Evolutionary conservation across 1,140 invertebrate species (phyloP).

Genomic region (Heliconius nattereri): DNA sequence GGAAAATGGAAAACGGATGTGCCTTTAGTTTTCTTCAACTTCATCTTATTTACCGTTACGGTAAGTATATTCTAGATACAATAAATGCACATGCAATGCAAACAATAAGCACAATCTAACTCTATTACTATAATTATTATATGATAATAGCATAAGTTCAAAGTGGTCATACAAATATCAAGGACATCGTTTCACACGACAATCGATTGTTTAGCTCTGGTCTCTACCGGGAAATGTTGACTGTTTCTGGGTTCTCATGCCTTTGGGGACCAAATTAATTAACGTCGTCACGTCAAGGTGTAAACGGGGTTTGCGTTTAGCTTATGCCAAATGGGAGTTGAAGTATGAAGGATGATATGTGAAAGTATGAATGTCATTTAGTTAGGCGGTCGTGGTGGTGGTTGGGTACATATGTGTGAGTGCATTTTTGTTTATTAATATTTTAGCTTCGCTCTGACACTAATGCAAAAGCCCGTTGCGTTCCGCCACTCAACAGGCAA

Average conservation of each 20-base stretch:
- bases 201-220: conserved; percentile 2
- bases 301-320: conserved; percentile 13
- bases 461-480: no score
- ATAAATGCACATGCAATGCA: not conserved
- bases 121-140: not conserved
- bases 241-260: not conserved
- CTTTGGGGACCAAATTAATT: conserved; percentile 17
- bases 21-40: no score
- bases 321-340: conserved; percentile 44
- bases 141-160: conserved; percentile 3
- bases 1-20: no score
- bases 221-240: not conserved
- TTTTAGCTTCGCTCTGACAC: no score
- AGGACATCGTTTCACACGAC: not conserved
- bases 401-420: no score
- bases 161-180: not conserved
- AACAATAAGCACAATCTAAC: not conserved
- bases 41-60: no score
- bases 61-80: not conserved
- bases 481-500: no score
- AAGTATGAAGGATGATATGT: conserved; percentile 49
- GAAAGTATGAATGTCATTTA: conserved; percentile 5
- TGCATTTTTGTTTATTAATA: no score
- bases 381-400: not conserved
- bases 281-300: conserved; percentile 10